Percentiles rank a stretch among this genome's conserved stretches.
These are phyloP conservation scores for Monopis laevigella DNA, from an alignment of 2,888 invertebrate genomes.

Conservation along the genomic window DNA sequence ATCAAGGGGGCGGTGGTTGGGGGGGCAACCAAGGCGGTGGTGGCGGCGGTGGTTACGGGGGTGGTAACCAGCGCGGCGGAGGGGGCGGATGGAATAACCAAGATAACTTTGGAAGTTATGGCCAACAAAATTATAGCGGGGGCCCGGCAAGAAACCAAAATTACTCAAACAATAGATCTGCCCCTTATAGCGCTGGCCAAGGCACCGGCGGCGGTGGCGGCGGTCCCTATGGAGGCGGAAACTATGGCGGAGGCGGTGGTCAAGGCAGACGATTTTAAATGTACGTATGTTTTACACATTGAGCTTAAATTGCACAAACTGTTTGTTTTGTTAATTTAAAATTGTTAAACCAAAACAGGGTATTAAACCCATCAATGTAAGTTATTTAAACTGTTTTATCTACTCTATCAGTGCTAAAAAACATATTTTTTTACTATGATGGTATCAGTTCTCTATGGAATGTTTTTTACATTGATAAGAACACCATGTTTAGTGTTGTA, in stretches of 20 bases:
- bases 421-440: no score
- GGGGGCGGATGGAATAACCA: constrained; percentile 61
- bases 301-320: no score
- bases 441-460: no score
- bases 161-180: constrained; percentile 73
- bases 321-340: not conserved
- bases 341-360: no score
- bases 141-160: constrained; percentile 86
- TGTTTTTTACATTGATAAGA: no score
- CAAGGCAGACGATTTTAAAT: constrained; percentile 48
- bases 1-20: constrained; percentile 23
- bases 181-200: constrained; percentile 77
- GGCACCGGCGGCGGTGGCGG: constrained; percentile 62
- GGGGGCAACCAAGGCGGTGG: constrained; percentile 46
- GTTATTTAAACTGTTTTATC: no score
- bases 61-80: constrained; percentile 58
- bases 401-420: no score
- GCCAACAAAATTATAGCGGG: constrained; percentile 86
- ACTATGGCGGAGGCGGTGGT: constrained; percentile 53
- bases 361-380: no score
- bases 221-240: constrained; percentile 48
- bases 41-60: constrained; percentile 40
- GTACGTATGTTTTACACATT: constrained; percentile 18
- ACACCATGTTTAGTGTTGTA: no score
- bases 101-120: constrained; percentile 79